Evolutionary conservation across 2,797 vertebrate species (phyloP).

Genomic region (Microhierax caerulescens): DNA sequence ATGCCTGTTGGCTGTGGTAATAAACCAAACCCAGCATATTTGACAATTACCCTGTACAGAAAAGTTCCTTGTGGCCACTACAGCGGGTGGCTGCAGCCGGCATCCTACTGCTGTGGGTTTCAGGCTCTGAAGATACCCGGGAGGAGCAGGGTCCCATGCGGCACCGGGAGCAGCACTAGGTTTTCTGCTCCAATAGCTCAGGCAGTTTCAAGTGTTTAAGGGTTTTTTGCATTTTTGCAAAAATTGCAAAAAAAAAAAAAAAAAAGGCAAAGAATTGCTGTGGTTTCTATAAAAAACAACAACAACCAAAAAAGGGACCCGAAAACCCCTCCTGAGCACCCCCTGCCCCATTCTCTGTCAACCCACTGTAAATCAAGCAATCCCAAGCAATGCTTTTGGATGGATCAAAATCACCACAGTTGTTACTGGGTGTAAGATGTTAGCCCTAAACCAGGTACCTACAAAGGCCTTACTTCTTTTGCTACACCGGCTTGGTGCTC

Average conservation of each 20-base stretch:
- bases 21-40: not conserved
- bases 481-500: not conserved
- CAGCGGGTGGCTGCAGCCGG: accelerated
- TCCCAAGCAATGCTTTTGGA: not conserved
- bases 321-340: not conserved
- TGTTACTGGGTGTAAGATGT: not conserved
- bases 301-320: not conserved
- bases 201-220: not conserved
- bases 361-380: not conserved
- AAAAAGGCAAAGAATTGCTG: not conserved
- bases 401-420: not conserved
- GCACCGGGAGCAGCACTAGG: not conserved
- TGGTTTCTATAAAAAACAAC: not conserved
- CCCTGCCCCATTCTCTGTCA: not conserved
- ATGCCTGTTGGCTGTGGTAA: not conserved
- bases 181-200: not conserved
- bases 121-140: not conserved
- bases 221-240: no score
- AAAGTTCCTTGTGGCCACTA: not conserved
- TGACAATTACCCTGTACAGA: accelerated
- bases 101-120: not conserved
- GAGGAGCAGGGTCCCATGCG: not conserved
- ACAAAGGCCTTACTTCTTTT: not conserved
- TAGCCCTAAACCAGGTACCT: not conserved
- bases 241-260: no score